A percentile compares a stretch with the other conserved stretches of the same genome.
Evolutionary conservation across 2,113 vertebrate species (phyloP).

Genomic region (Tautogolabrus adspersus): DNA sequence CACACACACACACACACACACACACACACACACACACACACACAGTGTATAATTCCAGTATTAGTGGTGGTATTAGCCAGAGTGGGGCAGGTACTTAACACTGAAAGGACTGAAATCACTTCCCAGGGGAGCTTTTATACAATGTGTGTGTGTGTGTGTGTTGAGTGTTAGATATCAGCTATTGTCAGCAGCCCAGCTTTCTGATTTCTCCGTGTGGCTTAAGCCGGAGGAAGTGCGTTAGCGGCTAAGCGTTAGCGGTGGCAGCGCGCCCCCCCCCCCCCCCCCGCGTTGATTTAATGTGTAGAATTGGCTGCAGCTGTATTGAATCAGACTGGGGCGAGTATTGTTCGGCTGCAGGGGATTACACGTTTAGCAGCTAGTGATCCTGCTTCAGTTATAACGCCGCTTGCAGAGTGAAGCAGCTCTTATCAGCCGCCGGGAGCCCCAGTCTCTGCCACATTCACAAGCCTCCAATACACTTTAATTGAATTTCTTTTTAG

Average conservation of each 20-base stretch:
- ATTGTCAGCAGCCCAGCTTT: constrained; percentile 74
- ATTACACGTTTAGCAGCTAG: constrained; percentile 96
- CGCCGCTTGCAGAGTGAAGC: constrained; percentile 60
- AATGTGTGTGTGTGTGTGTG: constrained; percentile 61
- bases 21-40: constrained; percentile 16
- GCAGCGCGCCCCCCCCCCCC: constrained; percentile 48
- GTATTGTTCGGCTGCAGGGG: constrained; percentile 92
- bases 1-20: constrained; percentile 29
- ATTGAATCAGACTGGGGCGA: constrained; percentile 87
- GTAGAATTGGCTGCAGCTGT: constrained; percentile 94
- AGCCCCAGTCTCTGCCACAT: constrained; percentile 95
- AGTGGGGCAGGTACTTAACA: constrained; percentile 81
- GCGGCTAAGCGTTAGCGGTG: constrained; percentile 59
- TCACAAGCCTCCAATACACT: constrained; percentile 99
- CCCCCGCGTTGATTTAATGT: constrained; percentile 92
- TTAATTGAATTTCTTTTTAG: constrained; percentile 99
- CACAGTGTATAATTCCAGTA: constrained; percentile 69
- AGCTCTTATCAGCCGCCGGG: constrained; percentile 92
- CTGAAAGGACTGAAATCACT: constrained; percentile 80
- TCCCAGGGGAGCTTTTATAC: constrained; percentile 78
- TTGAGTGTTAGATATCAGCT: constrained; percentile 62
- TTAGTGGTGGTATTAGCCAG: constrained; percentile 76
- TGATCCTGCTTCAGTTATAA: constrained; percentile 89
- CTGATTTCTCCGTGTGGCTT: constrained; percentile 81
- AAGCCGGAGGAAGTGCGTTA: constrained; percentile 91